Evolutionary conservation across 2,797 vertebrate genomes (phyloP).

Genomic region (Salarias fasciatus): DNA sequence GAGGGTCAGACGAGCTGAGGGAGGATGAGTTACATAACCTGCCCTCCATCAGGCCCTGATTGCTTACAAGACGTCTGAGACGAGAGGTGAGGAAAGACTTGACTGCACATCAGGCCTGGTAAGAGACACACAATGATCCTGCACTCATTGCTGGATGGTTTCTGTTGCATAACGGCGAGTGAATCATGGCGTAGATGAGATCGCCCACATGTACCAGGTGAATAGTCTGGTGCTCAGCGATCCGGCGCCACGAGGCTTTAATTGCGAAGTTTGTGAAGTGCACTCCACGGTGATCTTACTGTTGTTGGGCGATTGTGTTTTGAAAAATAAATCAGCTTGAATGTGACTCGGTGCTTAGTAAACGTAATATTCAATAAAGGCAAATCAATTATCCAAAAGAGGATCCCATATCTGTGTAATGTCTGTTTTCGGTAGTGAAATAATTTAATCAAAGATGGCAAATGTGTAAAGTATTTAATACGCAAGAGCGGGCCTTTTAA

Average conservation of each 20-base stretch:
- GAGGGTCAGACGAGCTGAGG: background rate
- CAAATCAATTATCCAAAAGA: too few relatives aligned
- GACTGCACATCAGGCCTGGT: background rate
- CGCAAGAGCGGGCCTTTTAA: too few relatives aligned
- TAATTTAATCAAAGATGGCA: too few relatives aligned
- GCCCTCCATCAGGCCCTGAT: too few relatives aligned
- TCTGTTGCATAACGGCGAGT: slow-evolving; percentile 15
- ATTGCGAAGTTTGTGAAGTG: slow-evolving; percentile 3
- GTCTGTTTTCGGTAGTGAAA: too few relatives aligned
- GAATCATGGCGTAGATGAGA: slow-evolving; percentile 10
- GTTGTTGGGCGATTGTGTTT: background rate
- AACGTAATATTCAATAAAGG: too few relatives aligned
- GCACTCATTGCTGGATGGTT: background rate
- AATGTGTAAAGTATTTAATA: too few relatives aligned
- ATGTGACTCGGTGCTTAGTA: too few relatives aligned
- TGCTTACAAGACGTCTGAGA: slow-evolving; percentile 7
- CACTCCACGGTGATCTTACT: background rate
- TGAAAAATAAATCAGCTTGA: background rate
- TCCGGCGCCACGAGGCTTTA: background rate
- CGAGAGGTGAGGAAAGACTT: background rate
- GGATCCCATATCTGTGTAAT: too few relatives aligned
- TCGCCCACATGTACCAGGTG: slow-evolving; percentile 15
- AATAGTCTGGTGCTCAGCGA: background rate
- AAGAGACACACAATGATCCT: background rate
- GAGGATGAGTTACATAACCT: background rate